phyloP scores from a whole-genome alignment of 2,113 vertebrate species.

The Ceyx cyanopectus region DNA sequence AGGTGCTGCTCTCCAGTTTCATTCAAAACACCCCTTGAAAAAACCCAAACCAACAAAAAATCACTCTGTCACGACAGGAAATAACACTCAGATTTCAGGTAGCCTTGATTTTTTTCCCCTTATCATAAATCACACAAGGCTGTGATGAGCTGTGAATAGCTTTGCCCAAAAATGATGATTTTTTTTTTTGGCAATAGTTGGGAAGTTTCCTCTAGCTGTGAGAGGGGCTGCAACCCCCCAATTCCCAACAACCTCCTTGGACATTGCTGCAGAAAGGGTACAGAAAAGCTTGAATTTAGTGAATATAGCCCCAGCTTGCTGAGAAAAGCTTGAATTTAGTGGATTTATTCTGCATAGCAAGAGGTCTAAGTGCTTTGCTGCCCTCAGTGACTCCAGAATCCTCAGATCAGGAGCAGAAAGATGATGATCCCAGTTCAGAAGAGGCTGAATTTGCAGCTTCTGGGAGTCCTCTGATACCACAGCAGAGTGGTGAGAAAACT shows the following conservation, averaged over 20 bases:
- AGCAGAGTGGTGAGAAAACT: not conserved
- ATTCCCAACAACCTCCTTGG: rapidly evolving
- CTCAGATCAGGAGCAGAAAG: not conserved
- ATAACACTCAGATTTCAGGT: not conserved
- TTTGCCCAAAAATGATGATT: not conserved
- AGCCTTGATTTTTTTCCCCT: not conserved
- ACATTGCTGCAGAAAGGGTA: not conserved
- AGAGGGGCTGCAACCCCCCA: not conserved
- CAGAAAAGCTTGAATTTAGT: not conserved
- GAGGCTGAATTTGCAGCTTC: not conserved
- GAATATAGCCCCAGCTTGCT: not conserved
- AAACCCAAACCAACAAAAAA: no score
- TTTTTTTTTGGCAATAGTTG: not conserved
- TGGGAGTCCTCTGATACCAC: not conserved
- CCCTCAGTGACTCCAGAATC: not conserved
- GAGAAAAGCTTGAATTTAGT: not conserved
- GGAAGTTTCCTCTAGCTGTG: not conserved
- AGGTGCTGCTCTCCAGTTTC: not conserved
- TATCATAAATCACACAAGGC: not conserved
- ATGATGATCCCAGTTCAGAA: not conserved
- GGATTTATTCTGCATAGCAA: not conserved
- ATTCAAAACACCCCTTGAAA: not conserved
- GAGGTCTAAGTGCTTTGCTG: not conserved
- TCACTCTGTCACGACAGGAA: no score
- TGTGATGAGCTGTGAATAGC: not conserved